A percentile compares a stretch with the other conserved stretches of the same genome.
These are phyloP conservation scores for Sycophila sp. DNA, from an alignment of 1,140 invertebrate genomes.

Conservation along the genomic window DNA sequence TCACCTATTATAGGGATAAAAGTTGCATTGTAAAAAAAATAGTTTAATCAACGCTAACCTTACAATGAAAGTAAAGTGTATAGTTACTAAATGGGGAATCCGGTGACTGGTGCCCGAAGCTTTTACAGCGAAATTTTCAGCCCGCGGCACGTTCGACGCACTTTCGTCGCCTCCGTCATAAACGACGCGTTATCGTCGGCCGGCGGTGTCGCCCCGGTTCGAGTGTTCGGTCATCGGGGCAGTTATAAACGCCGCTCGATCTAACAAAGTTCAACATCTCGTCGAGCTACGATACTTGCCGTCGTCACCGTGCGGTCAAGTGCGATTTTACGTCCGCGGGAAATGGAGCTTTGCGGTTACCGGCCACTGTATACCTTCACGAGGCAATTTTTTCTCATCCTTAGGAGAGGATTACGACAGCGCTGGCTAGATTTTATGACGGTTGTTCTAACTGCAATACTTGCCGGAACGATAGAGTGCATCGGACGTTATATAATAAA, in stretches of 20 bases:
- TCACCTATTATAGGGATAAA: too few relatives aligned
- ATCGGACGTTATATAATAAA: too few relatives aligned
- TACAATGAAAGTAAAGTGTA: too few relatives aligned
- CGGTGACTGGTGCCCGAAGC: neutral
- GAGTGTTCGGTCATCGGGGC: neutral
- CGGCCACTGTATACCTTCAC: neutral
- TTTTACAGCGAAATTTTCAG: neutral
- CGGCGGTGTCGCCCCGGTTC: neutral
- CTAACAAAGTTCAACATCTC: neutral
- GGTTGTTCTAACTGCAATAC: too few relatives aligned
- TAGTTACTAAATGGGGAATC: too few relatives aligned
- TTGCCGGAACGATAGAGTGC: too few relatives aligned
- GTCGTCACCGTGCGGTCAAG: neutral
- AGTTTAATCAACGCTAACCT: too few relatives aligned
- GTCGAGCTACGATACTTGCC: too few relatives aligned
- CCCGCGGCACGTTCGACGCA: neutral
- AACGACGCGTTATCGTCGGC: neutral
- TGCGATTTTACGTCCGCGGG: neutral
- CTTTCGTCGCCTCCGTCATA: neutral
- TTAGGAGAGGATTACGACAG: too few relatives aligned
- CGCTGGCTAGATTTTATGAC: too few relatives aligned
- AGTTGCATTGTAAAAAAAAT: too few relatives aligned
- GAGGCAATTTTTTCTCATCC: neutral
- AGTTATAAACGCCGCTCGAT: conserved; percentile 4
- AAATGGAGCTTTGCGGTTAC: neutral